These are phyloP conservation scores for Hippopotamus amphibius DNA, from an alignment of 2,113 vertebrate species.

Conservation along the genomic window DNA sequence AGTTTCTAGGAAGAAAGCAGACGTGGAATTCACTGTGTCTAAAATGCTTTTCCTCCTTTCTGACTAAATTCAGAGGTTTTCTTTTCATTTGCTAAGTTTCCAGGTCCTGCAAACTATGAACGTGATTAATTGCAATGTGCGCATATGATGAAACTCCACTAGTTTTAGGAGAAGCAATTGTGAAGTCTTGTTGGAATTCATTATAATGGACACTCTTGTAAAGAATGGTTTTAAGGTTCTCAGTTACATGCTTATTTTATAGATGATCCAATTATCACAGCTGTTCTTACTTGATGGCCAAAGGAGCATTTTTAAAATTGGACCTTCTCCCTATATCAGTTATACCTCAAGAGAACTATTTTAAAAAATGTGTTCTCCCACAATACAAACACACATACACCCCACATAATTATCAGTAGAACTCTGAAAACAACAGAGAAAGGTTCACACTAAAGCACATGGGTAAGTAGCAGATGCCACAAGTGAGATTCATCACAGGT, in stretches of 20 bases:
- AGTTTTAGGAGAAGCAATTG: neutral
- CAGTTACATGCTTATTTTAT: neutral
- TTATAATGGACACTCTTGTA: neutral
- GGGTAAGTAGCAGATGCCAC: neutral
- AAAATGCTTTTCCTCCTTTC: neutral
- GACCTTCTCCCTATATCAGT: neutral
- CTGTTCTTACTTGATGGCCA: neutral
- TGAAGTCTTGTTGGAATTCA: constrained; percentile 35
- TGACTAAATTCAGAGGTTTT: neutral
- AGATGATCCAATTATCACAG: neutral
- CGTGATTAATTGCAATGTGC: neutral
- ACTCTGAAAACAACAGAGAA: constrained; percentile 5
- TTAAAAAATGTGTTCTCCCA: neutral
- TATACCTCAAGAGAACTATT: neutral
- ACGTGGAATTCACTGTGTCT: neutral
- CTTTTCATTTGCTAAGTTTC: constrained; percentile 44
- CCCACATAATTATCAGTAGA: neutral
- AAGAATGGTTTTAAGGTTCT: neutral
- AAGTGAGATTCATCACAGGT: neutral
- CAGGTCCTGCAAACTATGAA: neutral
- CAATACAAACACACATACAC: no score
- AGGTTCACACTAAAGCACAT: neutral
- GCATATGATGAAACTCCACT: neutral
- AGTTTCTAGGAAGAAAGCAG: neutral
- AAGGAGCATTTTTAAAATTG: constrained; percentile 20